Conservation (phyloP, 2,797 vertebrate genomes). For the Acipenser ruthenus region DNA sequence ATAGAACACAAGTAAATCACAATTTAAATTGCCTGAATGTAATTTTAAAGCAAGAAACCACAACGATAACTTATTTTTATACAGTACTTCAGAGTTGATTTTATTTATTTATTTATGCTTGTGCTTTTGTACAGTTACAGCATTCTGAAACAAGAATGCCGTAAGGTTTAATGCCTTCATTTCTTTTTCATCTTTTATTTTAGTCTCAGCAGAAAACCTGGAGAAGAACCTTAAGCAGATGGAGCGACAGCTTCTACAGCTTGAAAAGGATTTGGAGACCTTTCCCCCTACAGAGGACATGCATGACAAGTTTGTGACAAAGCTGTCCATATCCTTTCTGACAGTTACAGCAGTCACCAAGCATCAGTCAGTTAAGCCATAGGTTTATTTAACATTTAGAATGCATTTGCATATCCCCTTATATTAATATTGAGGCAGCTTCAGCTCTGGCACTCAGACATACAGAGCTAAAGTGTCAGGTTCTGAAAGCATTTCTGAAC, state of each 20-base stretch:
- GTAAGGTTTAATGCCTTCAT: slow-evolving; percentile 33
- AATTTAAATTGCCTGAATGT: neutral
- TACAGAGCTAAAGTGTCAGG: neutral
- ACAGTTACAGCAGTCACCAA: slow-evolving; percentile 29
- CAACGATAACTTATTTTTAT: neutral
- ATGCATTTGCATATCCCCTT: slow-evolving; percentile 33
- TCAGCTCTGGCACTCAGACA: neutral
- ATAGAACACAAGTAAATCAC: neutral
- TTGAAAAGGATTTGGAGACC: slow-evolving; percentile 92
- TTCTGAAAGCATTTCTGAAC: slow-evolving; percentile 7
- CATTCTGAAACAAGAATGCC: slow-evolving; percentile 13
- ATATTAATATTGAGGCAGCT: neutral
- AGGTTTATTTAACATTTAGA: slow-evolving; percentile 31
- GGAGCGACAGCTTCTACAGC: slow-evolving; percentile 88
- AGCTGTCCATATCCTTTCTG: slow-evolving; percentile 97
- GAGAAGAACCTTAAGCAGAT: slow-evolving; percentile 94
- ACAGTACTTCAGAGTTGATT: neutral
- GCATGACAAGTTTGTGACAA: slow-evolving; percentile 84
- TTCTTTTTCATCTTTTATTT: slow-evolving; percentile 42
- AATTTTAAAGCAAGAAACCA: neutral
- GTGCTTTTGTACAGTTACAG: neutral
- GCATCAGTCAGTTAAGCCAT: slow-evolving; percentile 28
- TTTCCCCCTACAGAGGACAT: slow-evolving; percentile 80
- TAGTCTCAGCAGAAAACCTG: slow-evolving; percentile 92
- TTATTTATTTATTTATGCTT: neutral